Evolutionary conservation across 2,797 vertebrate genomes (phyloP).

Genomic region (Leptatherina wallacei): DNA sequence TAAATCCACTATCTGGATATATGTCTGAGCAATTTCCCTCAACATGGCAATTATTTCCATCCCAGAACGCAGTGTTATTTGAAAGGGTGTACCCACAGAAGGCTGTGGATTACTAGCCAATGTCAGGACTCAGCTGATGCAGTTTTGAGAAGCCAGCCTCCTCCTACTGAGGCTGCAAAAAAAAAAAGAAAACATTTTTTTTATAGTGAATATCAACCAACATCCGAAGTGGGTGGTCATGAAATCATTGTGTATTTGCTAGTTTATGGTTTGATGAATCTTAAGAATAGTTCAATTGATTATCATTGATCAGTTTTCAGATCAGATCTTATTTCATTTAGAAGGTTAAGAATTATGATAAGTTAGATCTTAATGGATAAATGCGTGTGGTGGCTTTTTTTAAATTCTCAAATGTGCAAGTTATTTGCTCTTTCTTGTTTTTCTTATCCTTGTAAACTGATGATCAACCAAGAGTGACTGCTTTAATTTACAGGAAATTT

Average conservation of each 20-base stretch:
- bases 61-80: conserved; percentile 82
- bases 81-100: conserved; percentile 76
- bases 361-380: neutral
- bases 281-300: neutral
- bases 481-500: neutral
- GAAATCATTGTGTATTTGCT: conserved; percentile 34
- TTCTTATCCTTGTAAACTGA: neutral
- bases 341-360: neutral
- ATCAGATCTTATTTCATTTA: neutral
- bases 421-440: neutral
- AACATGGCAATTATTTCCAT: conserved; percentile 86
- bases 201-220: conserved; percentile 35
- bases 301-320: neutral
- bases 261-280: conserved; percentile 19
- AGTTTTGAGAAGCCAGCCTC: conserved; percentile 63
- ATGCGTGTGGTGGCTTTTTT: too few species aligned
- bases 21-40: conserved; percentile 79
- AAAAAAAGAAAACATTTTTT: conserved; percentile 34
- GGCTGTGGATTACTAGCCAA: conserved; percentile 75
- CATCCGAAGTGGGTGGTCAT: conserved; percentile 47
- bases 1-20: conserved; percentile 85
- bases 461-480: neutral
- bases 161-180: conserved; percentile 59
- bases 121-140: conserved; percentile 71
- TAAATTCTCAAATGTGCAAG: too few species aligned